phyloP scores from a whole-genome alignment of 2,888 invertebrate species.

The Nephrotoma guestfalica region DNA sequence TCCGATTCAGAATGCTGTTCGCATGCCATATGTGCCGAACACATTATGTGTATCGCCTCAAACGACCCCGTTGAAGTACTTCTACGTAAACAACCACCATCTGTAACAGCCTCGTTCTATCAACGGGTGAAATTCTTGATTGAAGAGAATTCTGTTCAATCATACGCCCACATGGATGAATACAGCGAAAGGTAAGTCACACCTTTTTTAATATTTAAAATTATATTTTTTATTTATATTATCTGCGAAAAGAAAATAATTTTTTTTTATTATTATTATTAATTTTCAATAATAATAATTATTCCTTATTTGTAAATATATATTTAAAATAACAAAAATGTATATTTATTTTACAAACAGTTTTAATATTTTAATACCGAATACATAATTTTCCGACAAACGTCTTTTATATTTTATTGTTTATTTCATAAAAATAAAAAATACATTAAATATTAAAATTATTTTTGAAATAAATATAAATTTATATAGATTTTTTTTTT shows the following conservation, averaged over 20 bases:
- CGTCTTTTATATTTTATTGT: background rate
- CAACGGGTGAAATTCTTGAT: slow-evolving; percentile 96
- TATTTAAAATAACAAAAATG: background rate
- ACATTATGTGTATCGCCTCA: slow-evolving; percentile 89
- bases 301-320: background rate
- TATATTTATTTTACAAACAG: background rate
- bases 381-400: background rate
- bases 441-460: background rate
- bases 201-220: slow-evolving; percentile 45
- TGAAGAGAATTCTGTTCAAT: slow-evolving; percentile 96
- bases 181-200: slow-evolving; percentile 95
- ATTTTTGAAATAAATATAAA: background rate
- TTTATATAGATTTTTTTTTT: background rate
- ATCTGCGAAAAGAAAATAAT: background rate
- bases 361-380: background rate
- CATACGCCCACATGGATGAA: slow-evolving; percentile 93
- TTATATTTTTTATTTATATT: background rate
- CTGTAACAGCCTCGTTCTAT: slow-evolving; percentile 93
- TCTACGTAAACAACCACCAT: slow-evolving; percentile 88
- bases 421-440: background rate
- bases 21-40: slow-evolving; percentile 70
- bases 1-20: slow-evolving; percentile 98
- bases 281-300: background rate
- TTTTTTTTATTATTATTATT: background rate
- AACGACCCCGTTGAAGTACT: slow-evolving; percentile 95